A percentile compares a stretch with the other conserved stretches of the same genome.
Evolutionary conservation across 2,113 vertebrate genomes (phyloP).

Genomic region (Oryzias celebensis): DNA sequence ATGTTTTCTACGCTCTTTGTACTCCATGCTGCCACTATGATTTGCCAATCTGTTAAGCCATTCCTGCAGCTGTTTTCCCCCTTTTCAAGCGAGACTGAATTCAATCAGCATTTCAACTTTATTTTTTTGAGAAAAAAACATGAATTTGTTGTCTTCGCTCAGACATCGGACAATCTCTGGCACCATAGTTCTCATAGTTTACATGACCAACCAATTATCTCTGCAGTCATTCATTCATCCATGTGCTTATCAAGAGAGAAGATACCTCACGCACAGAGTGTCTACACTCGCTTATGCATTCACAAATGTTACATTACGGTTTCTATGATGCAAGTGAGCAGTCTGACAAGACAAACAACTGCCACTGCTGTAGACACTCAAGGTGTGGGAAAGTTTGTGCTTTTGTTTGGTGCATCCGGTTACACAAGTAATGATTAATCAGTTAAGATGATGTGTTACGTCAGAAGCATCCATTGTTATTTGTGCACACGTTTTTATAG

Average conservation of each 20-base stretch:
- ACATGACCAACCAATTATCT: constrained; percentile 22
- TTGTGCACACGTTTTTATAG: not conserved
- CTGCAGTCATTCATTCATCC: constrained; percentile 1
- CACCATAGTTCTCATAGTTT: constrained; percentile 57
- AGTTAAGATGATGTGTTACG: not conserved
- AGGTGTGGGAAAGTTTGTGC: constrained; percentile 19
- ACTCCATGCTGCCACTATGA: constrained; percentile 25
- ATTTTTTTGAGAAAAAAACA: constrained; percentile 5
- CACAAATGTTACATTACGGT: constrained; percentile 2
- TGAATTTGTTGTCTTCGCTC: constrained; percentile 9
- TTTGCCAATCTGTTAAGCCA: constrained; percentile 37
- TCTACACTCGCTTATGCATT: constrained; percentile 19
- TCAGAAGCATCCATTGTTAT: not conserved
- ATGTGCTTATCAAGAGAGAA: constrained; percentile 11
- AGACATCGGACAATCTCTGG: constrained; percentile 20
- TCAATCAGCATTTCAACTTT: not conserved
- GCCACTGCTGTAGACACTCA: constrained; percentile 3
- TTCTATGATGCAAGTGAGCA: constrained; percentile 6
- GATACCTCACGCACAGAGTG: not conserved
- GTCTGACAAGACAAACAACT: constrained; percentile 22
- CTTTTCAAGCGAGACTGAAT: constrained; percentile 18
- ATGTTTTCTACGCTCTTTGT: constrained; percentile 8
- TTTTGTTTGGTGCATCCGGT: constrained; percentile 10
- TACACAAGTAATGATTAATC: not conserved
- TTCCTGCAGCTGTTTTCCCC: constrained; percentile 17